These are phyloP conservation scores for Desoria tigrina DNA, from an alignment of 2,888 invertebrate genomes.

Conservation along the genomic window DNA sequence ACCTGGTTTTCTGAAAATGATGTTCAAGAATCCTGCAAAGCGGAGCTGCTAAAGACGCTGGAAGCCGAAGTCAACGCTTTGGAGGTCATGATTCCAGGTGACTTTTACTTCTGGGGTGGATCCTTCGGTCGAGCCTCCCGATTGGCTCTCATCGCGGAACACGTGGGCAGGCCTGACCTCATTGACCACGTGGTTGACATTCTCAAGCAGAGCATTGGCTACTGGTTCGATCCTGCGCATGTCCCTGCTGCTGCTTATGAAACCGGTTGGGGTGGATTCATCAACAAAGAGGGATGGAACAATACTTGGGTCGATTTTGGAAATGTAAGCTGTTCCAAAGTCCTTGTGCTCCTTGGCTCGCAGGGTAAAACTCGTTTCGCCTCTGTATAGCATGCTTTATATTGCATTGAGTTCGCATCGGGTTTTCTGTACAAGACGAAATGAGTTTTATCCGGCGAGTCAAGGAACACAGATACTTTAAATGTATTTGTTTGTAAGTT, in stretches of 20 bases:
- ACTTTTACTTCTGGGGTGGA: slow-evolving; percentile 51
- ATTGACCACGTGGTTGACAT: slow-evolving; percentile 31
- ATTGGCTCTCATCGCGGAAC: slow-evolving; percentile 40
- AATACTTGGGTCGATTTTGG: slow-evolving; percentile 49
- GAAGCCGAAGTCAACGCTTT: slow-evolving; percentile 37
- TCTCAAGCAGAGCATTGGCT: slow-evolving; percentile 35
- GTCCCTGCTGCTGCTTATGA: slow-evolving; percentile 35
- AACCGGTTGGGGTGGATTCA: slow-evolving; percentile 45
- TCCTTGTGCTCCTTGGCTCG: too few species aligned
- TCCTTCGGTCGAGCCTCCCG: slow-evolving; percentile 36
- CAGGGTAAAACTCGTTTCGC: too few species aligned
- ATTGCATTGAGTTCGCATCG: too few species aligned
- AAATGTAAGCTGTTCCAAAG: slow-evolving; percentile 27
- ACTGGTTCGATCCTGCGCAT: slow-evolving; percentile 30
- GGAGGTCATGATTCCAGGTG: slow-evolving; percentile 38
- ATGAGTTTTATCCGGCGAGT: too few species aligned
- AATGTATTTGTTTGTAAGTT: too few species aligned
- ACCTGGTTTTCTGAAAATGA: slow-evolving; percentile 36
- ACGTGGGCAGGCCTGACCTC: slow-evolving; percentile 32
- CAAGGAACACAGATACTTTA: too few species aligned
- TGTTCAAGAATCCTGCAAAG: slow-evolving; percentile 35
- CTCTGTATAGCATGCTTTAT: too few species aligned
- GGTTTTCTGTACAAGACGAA: too few species aligned
- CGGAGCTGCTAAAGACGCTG: slow-evolving; percentile 39
- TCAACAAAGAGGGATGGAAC: slow-evolving; percentile 45